phyloP scores from a whole-genome alignment of 2,797 vertebrate genomes.

The Chanos chanos region DNA sequence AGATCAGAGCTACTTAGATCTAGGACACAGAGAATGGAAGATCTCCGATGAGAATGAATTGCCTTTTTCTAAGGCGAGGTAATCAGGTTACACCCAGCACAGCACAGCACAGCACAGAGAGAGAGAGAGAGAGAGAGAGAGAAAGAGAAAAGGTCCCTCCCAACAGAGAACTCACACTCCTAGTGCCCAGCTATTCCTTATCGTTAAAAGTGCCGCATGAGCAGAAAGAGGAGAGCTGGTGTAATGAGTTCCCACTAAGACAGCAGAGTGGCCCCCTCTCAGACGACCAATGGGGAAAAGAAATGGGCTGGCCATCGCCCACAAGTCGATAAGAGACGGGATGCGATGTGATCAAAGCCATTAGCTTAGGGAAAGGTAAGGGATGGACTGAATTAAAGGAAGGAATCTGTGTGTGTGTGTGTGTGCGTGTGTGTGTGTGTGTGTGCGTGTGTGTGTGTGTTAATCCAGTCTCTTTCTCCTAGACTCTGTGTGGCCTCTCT shows the following conservation, averaged over 20 bases:
- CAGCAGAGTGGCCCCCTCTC: no score
- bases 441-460: neutral
- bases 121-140: constrained; percentile 2
- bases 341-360: no score
- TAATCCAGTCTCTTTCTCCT: neutral
- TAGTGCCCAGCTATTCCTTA: no score
- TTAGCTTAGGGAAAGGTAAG: no score
- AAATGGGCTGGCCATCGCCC: no score
- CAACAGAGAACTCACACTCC: no score
- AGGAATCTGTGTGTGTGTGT: neutral
- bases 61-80: constrained; percentile 36
- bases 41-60: constrained; percentile 43
- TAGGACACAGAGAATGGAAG: constrained; percentile 56
- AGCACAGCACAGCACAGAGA: constrained; percentile 1
- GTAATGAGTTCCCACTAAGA: no score
- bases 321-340: no score
- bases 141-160: constrained; percentile 38
- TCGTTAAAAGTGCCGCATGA: no score
- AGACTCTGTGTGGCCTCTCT: constrained; percentile 15
- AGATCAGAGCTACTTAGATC: constrained; percentile 46
- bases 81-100: constrained; percentile 37
- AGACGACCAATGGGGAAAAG: no score
- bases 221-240: no score
- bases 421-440: neutral
- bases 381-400: no score